Evolutionary conservation across 1,140 invertebrate genomes (phyloP).

Genomic region (Agraylea sexmaculata): DNA sequence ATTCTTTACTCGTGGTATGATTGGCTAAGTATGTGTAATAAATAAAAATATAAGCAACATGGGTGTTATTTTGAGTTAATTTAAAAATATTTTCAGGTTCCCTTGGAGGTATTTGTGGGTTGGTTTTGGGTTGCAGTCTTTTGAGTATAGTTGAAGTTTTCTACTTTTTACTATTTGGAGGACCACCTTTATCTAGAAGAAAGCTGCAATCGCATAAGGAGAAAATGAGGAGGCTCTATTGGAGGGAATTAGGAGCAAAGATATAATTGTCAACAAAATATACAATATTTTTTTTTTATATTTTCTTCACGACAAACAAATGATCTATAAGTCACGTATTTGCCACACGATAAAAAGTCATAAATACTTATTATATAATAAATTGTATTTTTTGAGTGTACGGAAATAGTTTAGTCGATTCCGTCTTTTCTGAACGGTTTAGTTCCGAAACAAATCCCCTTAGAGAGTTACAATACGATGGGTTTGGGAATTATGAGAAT

Average conservation of each 20-base stretch:
- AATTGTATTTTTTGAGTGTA: no score
- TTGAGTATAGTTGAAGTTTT: constrained; percentile 44
- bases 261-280: constrained; percentile 3
- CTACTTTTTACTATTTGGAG: constrained; percentile 39
- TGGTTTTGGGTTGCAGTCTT: constrained; percentile 49
- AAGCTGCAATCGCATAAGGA: background rate
- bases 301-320: background rate
- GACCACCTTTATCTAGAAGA: constrained; percentile 19
- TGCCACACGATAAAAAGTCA: no score
- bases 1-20: constrained; percentile 40
- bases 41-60: background rate
- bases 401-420: no score
- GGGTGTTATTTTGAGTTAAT: constrained; percentile 1
- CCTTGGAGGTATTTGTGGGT: constrained; percentile 47
- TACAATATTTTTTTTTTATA: background rate
- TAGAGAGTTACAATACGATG: no score
- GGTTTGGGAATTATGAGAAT: no score
- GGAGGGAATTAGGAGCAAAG: constrained; percentile 15
- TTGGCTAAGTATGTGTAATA: constrained; percentile 32
- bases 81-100: constrained; percentile 34
- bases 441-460: no score
- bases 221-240: constrained; percentile 15
- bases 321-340: no score
- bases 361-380: no score
- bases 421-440: no score